A percentile compares a stretch with the other conserved stretches of the same genome.
These are phyloP conservation scores for Pollenia angustigena DNA, from an alignment of 2,888 invertebrate genomes.

Conservation along the genomic window DNA sequence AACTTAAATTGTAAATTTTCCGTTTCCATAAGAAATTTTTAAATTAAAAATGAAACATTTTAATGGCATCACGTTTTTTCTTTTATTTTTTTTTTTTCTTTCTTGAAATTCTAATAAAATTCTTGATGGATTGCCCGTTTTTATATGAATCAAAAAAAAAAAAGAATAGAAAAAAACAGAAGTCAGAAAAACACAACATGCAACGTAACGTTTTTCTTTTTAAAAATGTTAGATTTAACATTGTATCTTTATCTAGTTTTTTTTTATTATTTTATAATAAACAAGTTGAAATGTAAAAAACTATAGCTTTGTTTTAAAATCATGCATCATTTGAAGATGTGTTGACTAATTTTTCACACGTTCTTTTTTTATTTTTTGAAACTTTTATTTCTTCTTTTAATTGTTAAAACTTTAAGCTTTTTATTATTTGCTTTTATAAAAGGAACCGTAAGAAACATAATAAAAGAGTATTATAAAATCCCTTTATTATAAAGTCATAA, in stretches of 20 bases:
- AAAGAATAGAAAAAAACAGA: neutral
- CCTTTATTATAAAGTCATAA: neutral
- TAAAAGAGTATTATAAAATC: conserved; percentile 13
- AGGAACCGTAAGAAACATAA: neutral
- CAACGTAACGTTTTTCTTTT: conserved; percentile 48
- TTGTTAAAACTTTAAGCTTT: conserved; percentile 5
- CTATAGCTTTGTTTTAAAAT: conserved; percentile 30
- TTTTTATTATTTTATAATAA: conserved; percentile 10
- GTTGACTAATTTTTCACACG: conserved; percentile 54
- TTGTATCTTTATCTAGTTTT: conserved; percentile 30
- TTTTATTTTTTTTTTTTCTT: neutral
- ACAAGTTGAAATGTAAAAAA: conserved; percentile 15
- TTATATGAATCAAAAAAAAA: neutral
- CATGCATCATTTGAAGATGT: conserved; percentile 1
- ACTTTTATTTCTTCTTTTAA: neutral
- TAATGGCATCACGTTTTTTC: conserved; percentile 35
- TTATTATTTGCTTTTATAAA: conserved; percentile 7
- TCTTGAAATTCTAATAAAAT: conserved; percentile 36
- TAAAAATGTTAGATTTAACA: conserved; percentile 24
- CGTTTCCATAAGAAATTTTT: conserved; percentile 24
- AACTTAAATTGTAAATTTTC: neutral
- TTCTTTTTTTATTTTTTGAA: conserved; percentile 19
- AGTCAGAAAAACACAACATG: neutral
- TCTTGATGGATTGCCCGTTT: conserved; percentile 63
- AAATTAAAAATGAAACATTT: neutral